phyloP scores from a whole-genome alignment of 2,888 invertebrate genomes.

The Nomada ferruginata region DNA sequence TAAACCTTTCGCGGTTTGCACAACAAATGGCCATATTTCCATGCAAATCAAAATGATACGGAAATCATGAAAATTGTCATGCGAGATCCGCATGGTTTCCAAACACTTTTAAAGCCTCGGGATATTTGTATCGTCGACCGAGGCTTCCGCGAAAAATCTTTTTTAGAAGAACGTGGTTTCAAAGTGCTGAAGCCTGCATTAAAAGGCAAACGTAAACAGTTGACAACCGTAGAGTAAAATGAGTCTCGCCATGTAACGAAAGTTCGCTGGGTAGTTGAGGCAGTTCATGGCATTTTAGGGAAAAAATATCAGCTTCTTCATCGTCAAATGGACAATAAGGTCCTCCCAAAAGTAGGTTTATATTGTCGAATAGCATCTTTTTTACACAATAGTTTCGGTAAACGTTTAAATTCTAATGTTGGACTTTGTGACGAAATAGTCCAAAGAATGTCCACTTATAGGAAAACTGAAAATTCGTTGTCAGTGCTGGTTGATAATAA shows the following conservation, averaged over 20 bases:
- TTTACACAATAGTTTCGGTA: conserved; percentile 54
- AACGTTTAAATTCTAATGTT: conserved; percentile 51
- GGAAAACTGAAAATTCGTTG: neutral
- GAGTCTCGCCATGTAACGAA: neutral
- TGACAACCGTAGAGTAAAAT: conserved; percentile 14
- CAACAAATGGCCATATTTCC: conserved; percentile 65
- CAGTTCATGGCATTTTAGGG: conserved; percentile 61
- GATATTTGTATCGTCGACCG: too few species aligned
- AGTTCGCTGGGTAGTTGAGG: conserved; percentile 50
- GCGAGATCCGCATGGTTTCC: too few species aligned
- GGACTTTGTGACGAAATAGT: neutral
- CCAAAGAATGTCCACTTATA: neutral
- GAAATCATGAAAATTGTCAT: too few species aligned
- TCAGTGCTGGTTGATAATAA: neutral
- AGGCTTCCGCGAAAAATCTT: too few species aligned
- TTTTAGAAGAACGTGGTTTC: too few species aligned
- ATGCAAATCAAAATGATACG: conserved; percentile 53
- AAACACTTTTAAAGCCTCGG: too few species aligned
- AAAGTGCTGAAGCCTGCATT: too few species aligned
- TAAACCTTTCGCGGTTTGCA: conserved; percentile 72
- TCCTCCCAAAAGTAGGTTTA: conserved; percentile 21
- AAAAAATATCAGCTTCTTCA: conserved; percentile 47
- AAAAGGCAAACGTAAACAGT: too few species aligned
- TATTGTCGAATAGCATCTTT: conserved; percentile 51
- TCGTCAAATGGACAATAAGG: conserved; percentile 5